phyloP scores from a whole-genome alignment of 92 coral and sea anemone genomes.

The Siderastrea radians region DNA sequence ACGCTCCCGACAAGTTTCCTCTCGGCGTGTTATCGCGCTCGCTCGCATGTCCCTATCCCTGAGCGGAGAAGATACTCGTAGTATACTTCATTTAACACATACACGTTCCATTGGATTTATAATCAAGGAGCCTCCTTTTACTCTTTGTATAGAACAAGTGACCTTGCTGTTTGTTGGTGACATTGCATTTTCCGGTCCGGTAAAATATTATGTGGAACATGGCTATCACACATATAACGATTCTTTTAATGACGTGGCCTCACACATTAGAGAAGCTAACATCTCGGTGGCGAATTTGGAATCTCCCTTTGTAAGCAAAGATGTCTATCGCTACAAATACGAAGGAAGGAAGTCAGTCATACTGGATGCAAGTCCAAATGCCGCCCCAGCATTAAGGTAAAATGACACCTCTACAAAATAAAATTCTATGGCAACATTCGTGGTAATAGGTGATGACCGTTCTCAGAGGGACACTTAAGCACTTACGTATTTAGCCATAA shows the following conservation, averaged over 20 bases:
- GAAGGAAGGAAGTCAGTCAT: neutral
- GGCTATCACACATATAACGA: constrained; percentile 74
- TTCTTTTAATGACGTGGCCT: constrained; percentile 71
- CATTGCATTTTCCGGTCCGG: constrained; percentile 68
- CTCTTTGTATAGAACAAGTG: constrained; percentile 4
- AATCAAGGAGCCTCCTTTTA: too few relatives aligned
- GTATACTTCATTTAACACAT: too few relatives aligned
- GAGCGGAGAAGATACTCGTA: too few relatives aligned
- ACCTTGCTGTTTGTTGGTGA: constrained; percentile 88
- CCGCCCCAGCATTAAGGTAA: constrained; percentile 65
- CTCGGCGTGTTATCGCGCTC: too few relatives aligned
- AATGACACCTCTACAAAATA: neutral
- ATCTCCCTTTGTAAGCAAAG: constrained; percentile 72
- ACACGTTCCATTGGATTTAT: too few relatives aligned
- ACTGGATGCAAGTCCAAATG: constrained; percentile 50
- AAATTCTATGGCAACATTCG: too few relatives aligned
- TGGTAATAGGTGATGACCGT: too few relatives aligned
- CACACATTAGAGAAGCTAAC: constrained; percentile 76
- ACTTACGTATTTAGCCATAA: too few relatives aligned
- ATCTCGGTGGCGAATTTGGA: constrained; percentile 87
- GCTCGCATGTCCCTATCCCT: too few relatives aligned
- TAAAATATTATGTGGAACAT: constrained; percentile 59
- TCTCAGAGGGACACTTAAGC: too few relatives aligned
- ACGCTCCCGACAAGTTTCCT: too few relatives aligned
- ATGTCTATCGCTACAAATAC: constrained; percentile 38